Evolutionary conservation across 2,113 vertebrate genomes (phyloP).

Genomic region (Raja brachyura): DNA sequence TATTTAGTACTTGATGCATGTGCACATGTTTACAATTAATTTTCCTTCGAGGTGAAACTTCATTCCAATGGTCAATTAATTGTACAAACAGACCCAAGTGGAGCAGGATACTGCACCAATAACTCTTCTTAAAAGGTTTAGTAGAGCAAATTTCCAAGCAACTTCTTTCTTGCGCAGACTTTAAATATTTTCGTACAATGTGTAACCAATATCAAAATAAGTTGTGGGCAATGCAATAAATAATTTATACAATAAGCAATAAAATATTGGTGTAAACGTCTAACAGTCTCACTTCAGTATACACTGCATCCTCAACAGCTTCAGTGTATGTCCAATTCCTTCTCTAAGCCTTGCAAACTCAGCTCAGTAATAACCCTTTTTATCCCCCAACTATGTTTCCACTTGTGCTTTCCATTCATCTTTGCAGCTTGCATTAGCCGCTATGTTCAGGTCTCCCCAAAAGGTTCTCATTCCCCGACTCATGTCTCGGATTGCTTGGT

Average conservation of each 20-base stretch:
- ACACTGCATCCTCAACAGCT: neutral
- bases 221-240: neutral
- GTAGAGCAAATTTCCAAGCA: neutral
- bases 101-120: no score
- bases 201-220: constrained; percentile 1
- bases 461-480: constrained; percentile 35
- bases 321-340: neutral
- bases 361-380: neutral
- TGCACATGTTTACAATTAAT: neutral
- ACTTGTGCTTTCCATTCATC: neutral
- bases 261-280: neutral
- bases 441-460: neutral
- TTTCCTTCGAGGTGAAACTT: neutral
- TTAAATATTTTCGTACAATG: neutral
- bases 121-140: neutral
- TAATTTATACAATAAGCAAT: constrained; percentile 11
- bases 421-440: neutral
- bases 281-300: neutral
- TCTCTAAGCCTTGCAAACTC: neutral
- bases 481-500: constrained; percentile 56
- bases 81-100: no score
- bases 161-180: neutral
- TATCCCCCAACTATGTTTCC: neutral
- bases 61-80: neutral
- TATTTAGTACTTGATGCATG: neutral